Evolutionary conservation across 2,888 invertebrate genomes (phyloP).

Genomic region (Teleiodes luculella): DNA sequence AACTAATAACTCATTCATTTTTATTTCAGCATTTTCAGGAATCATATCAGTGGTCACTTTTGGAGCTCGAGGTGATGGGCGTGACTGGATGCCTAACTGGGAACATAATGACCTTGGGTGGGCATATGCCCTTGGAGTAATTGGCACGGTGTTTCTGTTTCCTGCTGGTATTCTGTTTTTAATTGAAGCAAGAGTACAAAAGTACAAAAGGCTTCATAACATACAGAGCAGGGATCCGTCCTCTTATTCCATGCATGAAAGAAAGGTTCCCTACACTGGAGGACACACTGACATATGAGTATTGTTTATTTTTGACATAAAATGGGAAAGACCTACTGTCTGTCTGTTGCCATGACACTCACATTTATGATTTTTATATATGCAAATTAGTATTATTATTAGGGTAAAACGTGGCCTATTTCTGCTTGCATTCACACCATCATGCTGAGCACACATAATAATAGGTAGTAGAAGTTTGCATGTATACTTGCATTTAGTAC

Average conservation of each 20-base stretch:
- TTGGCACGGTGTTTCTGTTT: constrained; percentile 86
- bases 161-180: constrained; percentile 89
- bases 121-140: constrained; percentile 92
- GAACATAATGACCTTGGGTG: constrained; percentile 96
- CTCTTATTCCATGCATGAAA: constrained; percentile 83
- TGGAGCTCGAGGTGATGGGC: constrained; percentile 92
- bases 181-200: constrained; percentile 88
- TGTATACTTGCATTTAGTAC: no score
- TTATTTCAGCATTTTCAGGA: constrained; percentile 84
- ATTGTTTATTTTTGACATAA: no score
- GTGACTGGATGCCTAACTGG: constrained; percentile 98
- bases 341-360: no score
- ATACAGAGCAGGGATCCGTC: constrained; percentile 82
- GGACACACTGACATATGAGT: constrained; percentile 85
- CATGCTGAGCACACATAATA: no score
- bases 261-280: constrained; percentile 75
- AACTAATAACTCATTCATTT: not conserved
- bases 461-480: no score
- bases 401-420: no score
- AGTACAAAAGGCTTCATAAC: constrained; percentile 85
- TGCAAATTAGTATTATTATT: no score
- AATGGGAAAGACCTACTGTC: no score
- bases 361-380: no score
- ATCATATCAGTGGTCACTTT: constrained; percentile 92
- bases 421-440: no score